These are phyloP conservation scores for Cheilosia vulpina DNA, from an alignment of 2,888 invertebrate genomes.

Conservation along the genomic window DNA sequence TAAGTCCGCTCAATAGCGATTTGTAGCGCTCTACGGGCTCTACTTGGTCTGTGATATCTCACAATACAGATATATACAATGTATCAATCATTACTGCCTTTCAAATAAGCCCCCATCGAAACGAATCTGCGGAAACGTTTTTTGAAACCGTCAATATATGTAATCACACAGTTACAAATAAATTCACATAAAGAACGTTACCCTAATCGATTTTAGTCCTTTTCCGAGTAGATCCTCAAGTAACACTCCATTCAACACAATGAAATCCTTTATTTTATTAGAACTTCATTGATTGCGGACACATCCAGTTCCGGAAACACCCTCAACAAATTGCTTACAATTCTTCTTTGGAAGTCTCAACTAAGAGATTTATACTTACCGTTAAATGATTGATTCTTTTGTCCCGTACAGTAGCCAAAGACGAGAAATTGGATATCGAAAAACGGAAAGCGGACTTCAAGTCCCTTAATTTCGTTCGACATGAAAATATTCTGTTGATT, in stretches of 20 bases:
- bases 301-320: not conserved
- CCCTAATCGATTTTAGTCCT: too few species aligned
- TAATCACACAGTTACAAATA: too few species aligned
- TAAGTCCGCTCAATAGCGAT: too few species aligned
- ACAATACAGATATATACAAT: too few species aligned
- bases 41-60: too few species aligned
- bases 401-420: not conserved
- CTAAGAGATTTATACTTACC: not conserved
- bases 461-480: not conserved
- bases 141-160: too few species aligned
- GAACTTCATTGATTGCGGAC: constrained; percentile 19
- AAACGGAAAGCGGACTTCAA: not conserved
- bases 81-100: too few species aligned
- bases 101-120: too few species aligned
- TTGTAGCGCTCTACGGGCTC: too few species aligned
- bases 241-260: not conserved
- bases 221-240: too few species aligned
- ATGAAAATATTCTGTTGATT: not conserved
- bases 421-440: not conserved
- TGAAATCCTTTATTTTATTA: constrained; percentile 28
- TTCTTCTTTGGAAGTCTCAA: not conserved
- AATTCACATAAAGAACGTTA: not conserved
- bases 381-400: constrained; percentile 26
- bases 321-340: constrained; percentile 26
- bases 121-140: too few species aligned